A percentile compares a stretch with the other conserved stretches of the same genome.
Conservation (phyloP, 1,140 invertebrate genomes). For the Drosophila rhopaloa region DNA sequence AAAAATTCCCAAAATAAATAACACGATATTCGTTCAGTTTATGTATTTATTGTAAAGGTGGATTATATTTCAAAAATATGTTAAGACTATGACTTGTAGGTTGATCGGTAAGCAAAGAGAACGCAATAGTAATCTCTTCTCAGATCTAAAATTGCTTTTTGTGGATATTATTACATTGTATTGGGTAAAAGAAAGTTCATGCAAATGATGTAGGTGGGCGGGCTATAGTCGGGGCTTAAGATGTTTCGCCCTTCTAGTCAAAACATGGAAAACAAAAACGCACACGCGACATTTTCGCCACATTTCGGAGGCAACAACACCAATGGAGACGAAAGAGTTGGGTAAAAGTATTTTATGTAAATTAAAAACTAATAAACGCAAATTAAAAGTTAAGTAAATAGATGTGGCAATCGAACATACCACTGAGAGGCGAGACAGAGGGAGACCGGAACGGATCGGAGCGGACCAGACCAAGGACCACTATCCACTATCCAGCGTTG, state of each 20-base stretch:
- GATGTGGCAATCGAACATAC: slow-evolving; percentile 63
- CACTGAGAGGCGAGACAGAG: slow-evolving; percentile 60
- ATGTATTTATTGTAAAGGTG: slow-evolving; percentile 36
- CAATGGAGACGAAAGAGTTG: slow-evolving; percentile 43
- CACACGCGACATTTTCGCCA: slow-evolving; percentile 24
- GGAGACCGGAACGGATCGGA: slow-evolving; percentile 35
- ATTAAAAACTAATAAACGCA: slow-evolving; percentile 45
- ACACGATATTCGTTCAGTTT: slow-evolving; percentile 1
- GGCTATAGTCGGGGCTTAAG: slow-evolving; percentile 11
- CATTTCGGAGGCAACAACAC: slow-evolving; percentile 43
- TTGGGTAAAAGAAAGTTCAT: slow-evolving; percentile 38
- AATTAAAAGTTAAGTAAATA: slow-evolving; percentile 41
- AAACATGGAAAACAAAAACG: slow-evolving; percentile 45
- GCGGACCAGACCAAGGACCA: slow-evolving; percentile 46
- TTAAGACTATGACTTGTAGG: slow-evolving; percentile 33
- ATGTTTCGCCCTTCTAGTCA: slow-evolving; percentile 29
- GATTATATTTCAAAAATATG: slow-evolving; percentile 50
- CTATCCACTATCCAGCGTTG: slow-evolving; percentile 71
- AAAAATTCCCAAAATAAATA: neutral
- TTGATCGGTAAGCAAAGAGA: slow-evolving; percentile 34
- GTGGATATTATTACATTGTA: slow-evolving; percentile 27
- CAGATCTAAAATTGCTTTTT: slow-evolving; percentile 18
- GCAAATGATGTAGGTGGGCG: slow-evolving; percentile 26
- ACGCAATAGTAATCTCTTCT: slow-evolving; percentile 9
- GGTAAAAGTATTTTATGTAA: slow-evolving; percentile 44